Evolutionary conservation across 2,113 vertebrate genomes (phyloP).

Genomic region (Cervus canadensis): DNA sequence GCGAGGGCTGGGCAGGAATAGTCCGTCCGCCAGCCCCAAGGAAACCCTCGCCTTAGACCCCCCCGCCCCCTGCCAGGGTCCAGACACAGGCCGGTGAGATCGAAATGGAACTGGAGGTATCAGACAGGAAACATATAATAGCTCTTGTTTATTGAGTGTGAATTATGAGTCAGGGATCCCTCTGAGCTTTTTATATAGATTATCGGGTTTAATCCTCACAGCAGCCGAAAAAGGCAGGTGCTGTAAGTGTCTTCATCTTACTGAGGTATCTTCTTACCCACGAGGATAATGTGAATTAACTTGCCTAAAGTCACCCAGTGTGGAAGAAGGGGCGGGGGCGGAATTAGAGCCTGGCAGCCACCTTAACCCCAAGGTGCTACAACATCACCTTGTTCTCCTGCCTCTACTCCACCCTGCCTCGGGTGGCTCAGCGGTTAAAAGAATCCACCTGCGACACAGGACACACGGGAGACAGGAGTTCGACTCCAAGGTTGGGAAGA

Average conservation of each 20-base stretch:
- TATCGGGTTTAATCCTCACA: not conserved
- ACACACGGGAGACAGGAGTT: not conserved
- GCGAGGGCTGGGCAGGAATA: not conserved
- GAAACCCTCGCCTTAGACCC: not conserved
- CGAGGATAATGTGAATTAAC: not conserved
- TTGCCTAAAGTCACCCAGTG: not conserved
- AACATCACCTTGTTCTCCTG: not conserved
- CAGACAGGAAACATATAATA: not conserved
- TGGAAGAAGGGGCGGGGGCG: not conserved
- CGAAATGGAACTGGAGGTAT: not conserved
- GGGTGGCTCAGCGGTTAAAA: not conserved
- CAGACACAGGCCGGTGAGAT: not conserved
- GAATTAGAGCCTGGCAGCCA: not conserved
- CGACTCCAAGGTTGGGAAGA: not conserved
- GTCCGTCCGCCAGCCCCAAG: not conserved
- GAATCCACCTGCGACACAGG: not conserved
- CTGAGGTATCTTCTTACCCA: not conserved
- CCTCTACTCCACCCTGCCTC: not conserved
- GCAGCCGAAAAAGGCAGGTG: not conserved
- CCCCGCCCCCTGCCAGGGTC: not conserved
- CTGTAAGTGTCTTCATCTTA: not conserved
- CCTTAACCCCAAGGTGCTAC: not conserved
- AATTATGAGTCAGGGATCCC: not conserved
- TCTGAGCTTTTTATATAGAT: not conserved
- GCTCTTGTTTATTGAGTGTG: constrained; percentile 12